These are phyloP conservation scores for Megaleporinus macrocephalus DNA, from an alignment of 2,113 vertebrate genomes.

Conservation along the genomic window DNA sequence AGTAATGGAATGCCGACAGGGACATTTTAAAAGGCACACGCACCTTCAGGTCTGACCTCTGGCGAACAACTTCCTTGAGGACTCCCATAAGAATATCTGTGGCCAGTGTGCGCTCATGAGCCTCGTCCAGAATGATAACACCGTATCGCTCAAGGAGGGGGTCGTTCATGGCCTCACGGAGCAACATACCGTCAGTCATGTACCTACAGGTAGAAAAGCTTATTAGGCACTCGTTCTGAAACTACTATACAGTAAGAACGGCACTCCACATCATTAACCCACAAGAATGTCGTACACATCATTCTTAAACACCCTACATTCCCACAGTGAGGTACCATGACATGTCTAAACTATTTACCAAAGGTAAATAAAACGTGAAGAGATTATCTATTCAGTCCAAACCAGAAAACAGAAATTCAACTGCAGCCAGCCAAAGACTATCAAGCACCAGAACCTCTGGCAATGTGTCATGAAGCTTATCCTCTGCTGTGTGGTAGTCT, in stretches of 20 bases:
- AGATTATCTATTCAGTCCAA: too few relatives aligned
- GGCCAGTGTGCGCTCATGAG: constrained; percentile 94
- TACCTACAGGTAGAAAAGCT: constrained; percentile 75
- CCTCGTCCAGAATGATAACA: constrained; percentile 96
- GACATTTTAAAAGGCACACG: constrained; percentile 2
- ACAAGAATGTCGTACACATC: too few relatives aligned
- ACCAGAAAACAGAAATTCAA: too few relatives aligned
- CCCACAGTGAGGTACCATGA: too few relatives aligned
- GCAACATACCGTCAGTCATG: constrained; percentile 98
- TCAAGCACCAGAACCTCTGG: too few relatives aligned
- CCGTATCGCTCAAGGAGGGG: constrained; percentile 94
- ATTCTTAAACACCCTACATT: too few relatives aligned
- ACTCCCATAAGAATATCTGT: constrained; percentile 98
- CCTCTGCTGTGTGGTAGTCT: too few relatives aligned
- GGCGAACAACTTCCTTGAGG: constrained; percentile 93
- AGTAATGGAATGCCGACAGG: not conserved
- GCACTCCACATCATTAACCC: not conserved
- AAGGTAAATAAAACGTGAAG: too few relatives aligned
- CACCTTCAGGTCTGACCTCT: constrained; percentile 94
- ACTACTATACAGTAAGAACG: not conserved
- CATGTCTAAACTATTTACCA: too few relatives aligned
- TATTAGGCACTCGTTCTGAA: not conserved
- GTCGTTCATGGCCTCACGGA: constrained; percentile 97
- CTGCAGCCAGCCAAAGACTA: too few relatives aligned
- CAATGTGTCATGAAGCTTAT: too few relatives aligned